phyloP scores from a whole-genome alignment of 2,797 vertebrate species.

The Alouatta caraya region DNA sequence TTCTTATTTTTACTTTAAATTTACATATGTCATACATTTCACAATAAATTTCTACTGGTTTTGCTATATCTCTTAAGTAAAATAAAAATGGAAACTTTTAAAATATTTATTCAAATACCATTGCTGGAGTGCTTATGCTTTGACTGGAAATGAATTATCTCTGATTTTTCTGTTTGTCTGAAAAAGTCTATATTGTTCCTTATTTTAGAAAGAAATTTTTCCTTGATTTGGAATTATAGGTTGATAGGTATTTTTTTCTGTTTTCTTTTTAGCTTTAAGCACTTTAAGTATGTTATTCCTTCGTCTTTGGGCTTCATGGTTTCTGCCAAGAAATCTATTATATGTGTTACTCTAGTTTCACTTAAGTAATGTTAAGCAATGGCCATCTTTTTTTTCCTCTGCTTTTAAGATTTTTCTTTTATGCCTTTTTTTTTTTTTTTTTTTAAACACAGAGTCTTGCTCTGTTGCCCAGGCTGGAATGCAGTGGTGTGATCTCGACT shows the following conservation, averaged over 20 bases:
- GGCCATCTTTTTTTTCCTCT: not conserved
- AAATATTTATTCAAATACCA: not conserved
- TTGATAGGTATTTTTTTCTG: not conserved
- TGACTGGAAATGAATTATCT: not conserved
- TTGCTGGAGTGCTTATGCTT: not conserved
- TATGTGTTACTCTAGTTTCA: not conserved
- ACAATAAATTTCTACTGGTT: not conserved
- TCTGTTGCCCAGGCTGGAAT: not conserved
- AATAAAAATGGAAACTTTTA: not conserved
- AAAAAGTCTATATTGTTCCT: not conserved
- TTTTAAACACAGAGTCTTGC: not conserved
- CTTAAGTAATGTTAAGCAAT: not conserved
- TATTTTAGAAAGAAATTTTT: not conserved
- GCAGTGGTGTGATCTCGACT: not conserved
- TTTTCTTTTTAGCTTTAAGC: not conserved
- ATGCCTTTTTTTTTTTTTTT: not conserved
- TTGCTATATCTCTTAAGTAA: constrained; percentile 3
- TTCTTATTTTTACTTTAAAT: constrained; percentile 15
- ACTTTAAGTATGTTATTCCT: not conserved
- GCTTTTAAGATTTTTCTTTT: not conserved
- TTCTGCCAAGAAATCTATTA: not conserved
- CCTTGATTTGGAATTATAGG: not conserved
- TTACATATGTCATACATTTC: not conserved
- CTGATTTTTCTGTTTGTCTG: not conserved
- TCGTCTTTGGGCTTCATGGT: not conserved